Evolutionary conservation across 2,797 vertebrate genomes (phyloP).

Genomic region (Phataginus tricuspis): DNA sequence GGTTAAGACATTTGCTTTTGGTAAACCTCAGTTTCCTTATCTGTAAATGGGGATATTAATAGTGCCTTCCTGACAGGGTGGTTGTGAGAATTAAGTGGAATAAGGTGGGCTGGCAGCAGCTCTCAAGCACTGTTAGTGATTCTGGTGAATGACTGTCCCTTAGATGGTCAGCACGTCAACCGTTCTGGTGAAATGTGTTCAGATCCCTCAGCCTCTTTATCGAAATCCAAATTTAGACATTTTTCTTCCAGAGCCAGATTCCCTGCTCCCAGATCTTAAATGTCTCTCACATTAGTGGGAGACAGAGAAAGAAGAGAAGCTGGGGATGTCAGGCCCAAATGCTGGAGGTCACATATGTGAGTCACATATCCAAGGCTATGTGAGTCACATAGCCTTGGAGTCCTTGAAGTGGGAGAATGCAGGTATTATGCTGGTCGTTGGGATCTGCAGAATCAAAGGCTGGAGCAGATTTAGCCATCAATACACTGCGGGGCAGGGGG

Average conservation of each 20-base stretch:
- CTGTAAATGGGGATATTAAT: not conserved
- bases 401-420: not conserved
- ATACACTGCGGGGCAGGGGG: not conserved
- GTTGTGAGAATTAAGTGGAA: not conserved
- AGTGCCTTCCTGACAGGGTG: not conserved
- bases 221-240: not conserved
- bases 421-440: rapidly evolving
- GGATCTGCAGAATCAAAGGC: not conserved
- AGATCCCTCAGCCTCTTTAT: not conserved
- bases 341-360: not conserved
- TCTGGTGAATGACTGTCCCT: not conserved
- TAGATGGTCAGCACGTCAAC: no score
- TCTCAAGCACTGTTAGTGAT: not conserved
- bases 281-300: not conserved
- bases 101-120: rapidly evolving
- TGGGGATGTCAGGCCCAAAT: not conserved
- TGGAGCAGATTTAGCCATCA: not conserved
- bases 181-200: not conserved
- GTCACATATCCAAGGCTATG: not conserved
- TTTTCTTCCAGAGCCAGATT: not conserved
- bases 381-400: not conserved
- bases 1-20: not conserved
- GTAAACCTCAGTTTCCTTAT: not conserved
- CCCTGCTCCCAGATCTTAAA: not conserved
- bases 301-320: not conserved